phyloP scores from a whole-genome alignment of 2,797 vertebrate genomes.

The Gorsachius magnificus region DNA sequence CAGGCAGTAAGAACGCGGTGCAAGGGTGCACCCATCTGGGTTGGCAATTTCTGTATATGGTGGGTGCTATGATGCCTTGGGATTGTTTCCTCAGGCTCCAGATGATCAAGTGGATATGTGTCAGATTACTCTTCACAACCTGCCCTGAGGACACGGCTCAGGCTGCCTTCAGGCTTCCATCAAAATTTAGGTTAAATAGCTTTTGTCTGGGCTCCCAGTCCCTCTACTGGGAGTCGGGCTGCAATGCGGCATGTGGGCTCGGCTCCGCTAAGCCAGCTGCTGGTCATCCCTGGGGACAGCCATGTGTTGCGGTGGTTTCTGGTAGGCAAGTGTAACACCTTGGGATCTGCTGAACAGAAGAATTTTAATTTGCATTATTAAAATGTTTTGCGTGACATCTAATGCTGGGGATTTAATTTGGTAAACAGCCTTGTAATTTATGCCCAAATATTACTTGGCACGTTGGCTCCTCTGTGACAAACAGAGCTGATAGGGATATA shows the following conservation, averaged over 20 bases:
- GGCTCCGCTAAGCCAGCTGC: background rate
- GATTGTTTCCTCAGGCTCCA: background rate
- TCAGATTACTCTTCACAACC: no score
- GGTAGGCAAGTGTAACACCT: background rate
- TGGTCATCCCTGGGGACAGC: background rate
- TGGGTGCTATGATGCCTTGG: background rate
- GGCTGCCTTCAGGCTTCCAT: background rate
- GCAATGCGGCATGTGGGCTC: background rate
- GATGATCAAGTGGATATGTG: background rate
- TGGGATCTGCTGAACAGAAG: background rate
- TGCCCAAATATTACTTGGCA: slow-evolving; percentile 46
- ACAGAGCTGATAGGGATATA: background rate
- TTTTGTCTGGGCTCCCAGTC: background rate
- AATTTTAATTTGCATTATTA: background rate
- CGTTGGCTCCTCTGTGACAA: slow-evolving; percentile 20
- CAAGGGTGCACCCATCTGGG: background rate
- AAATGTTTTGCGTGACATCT: background rate
- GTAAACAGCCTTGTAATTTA: slow-evolving; percentile 60
- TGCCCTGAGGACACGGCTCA: background rate
- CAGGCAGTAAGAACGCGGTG: background rate
- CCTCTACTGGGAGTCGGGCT: background rate
- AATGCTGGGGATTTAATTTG: background rate
- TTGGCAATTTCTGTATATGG: rapidly evolving
- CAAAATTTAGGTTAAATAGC: background rate
- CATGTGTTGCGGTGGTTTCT: background rate